Evolutionary conservation across 23 tunicate species (phyloP).

Genomic region (Aplidium turbinatum): DNA sequence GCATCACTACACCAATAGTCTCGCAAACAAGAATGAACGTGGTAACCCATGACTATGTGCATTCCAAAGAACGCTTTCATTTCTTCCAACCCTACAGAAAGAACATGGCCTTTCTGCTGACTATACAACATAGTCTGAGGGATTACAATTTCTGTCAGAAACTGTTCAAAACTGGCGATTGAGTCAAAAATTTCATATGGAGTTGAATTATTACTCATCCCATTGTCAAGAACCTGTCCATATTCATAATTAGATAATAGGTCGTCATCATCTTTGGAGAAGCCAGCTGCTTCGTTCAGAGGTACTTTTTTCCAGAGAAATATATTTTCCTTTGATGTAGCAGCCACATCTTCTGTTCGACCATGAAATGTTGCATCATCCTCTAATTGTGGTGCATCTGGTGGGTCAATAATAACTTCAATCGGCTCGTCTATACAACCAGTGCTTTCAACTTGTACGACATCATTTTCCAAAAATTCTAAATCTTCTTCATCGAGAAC

Average conservation of each 20-base stretch:
- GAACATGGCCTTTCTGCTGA: conserved; percentile 9
- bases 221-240: neutral
- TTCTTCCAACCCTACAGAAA: neutral
- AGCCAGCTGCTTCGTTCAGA: too few species aligned
- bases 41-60: conserved; percentile 17
- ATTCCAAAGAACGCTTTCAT: conserved; percentile 13
- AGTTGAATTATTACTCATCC: neutral
- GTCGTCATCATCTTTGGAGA: too few species aligned
- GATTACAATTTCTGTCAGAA: conserved; percentile 7
- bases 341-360: too few species aligned
- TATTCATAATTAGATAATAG: too few species aligned
- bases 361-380: too few species aligned
- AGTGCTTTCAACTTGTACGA: conserved; percentile 1
- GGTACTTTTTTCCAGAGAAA: too few species aligned
- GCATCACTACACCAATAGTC: conserved; percentile 19
- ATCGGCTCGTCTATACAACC: neutral
- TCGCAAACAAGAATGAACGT: neutral
- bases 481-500: conserved; percentile 9
- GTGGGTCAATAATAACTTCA: conserved; percentile 1
- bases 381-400: too few species aligned
- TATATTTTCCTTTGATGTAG: too few species aligned
- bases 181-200: conserved; percentile 11
- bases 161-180: neutral
- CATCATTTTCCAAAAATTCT: conserved; percentile 6
- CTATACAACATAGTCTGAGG: conserved; percentile 8